Base-by-base conservation (phyloP, 2,888 invertebrate genomes). In the Pseudococcus viburni region DNA sequence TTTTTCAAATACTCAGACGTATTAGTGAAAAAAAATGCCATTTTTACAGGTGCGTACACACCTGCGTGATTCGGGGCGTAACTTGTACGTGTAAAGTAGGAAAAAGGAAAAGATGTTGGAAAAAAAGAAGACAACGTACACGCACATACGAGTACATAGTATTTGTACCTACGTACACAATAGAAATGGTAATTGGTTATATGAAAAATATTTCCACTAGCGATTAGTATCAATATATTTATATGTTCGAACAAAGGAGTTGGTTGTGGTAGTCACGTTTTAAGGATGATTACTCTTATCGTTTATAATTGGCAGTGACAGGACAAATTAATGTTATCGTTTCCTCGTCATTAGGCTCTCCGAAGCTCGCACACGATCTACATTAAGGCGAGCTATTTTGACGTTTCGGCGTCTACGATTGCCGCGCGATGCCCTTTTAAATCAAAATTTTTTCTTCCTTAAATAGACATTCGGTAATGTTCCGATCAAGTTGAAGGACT, bases 31-130 rank as follows among this genome's bases (percentile, higher is more conserved):
- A 80, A 80, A 80, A 80, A 42, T 80, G 80, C 42, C 80, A 80
- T 80, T 80, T 73, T 80, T 80, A 80, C 80, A 80, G 80, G 80
- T 80, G 80, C 80, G 80, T 80, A 80, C 80, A 80, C 80, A 80
- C 80, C 80, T 80, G 80, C 80, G 80, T 80, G 42, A 80, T 80
- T 80, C 80, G 42, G 80, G 80, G 80, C 80, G 80, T 80, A 80
- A 42, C 42, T n/a, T 12, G 73, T 33, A 73, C n/a, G 80, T 42
- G 80, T 73, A 33, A 12, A 73, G 33, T 33, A 33, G 26, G 33
- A 73, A 73, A 19, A 33, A 73, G 68, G 68, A 73, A 73, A 73
- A 73, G 33, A 33, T 33, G 26, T 33, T 33, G 26, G 26, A 59
- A 59, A 59, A 59, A 59, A 59, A 59, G 19, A 59, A 59, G 59